These are phyloP conservation scores for Mus caroli DNA, from an alignment of 2,797 vertebrate genomes.

Conservation along the genomic window DNA sequence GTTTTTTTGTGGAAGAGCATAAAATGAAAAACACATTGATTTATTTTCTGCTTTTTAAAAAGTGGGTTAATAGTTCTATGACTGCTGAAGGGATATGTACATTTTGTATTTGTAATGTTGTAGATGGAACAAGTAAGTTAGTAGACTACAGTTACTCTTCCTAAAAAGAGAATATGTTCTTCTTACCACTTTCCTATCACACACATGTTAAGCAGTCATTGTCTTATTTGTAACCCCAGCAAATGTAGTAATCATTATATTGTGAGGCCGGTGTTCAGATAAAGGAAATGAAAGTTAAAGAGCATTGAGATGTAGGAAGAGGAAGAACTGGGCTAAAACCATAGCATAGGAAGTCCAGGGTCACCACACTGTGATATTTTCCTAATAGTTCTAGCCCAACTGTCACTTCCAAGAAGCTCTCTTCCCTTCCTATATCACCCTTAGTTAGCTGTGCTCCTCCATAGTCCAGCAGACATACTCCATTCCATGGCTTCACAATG, in stretches of 20 bases:
- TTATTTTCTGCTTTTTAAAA: not conserved
- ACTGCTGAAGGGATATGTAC: not conserved
- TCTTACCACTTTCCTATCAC: not conserved
- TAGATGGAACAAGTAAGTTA: not conserved
- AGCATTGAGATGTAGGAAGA: not conserved
- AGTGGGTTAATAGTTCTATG: slow-evolving; percentile 2
- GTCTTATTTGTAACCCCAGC: not conserved
- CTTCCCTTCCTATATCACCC: not conserved
- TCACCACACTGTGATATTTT: not conserved
- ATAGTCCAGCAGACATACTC: not conserved
- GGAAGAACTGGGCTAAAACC: not conserved
- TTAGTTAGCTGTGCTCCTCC: not conserved
- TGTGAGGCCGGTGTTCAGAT: not conserved
- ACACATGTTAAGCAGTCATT: not conserved
- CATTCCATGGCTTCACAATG: not conserved
- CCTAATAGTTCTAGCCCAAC: not conserved
- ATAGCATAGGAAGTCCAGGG: not conserved
- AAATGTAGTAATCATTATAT: not conserved
- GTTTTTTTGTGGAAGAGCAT: slow-evolving; percentile 75
- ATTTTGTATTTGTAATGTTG: not conserved
- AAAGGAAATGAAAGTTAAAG: not conserved
- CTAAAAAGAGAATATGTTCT: not conserved
- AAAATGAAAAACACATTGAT: slow-evolving; percentile 73
- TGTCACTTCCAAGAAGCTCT: not conserved
- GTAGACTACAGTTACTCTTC: not conserved